Base-by-base conservation (phyloP, 1,140 invertebrate species). In the Lasioglossum baleicum region DNA sequence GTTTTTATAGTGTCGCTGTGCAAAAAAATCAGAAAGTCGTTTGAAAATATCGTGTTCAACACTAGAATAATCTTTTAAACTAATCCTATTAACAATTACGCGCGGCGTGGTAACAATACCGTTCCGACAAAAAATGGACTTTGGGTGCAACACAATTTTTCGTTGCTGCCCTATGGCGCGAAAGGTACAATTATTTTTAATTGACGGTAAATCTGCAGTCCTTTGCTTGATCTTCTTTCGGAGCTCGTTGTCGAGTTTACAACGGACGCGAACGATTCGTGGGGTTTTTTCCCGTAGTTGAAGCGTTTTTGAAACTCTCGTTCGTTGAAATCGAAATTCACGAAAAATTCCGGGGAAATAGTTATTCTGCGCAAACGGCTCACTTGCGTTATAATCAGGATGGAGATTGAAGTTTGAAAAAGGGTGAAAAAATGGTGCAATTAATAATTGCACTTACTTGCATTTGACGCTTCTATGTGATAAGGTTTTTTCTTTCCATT, bases 281-380 rank as follows among this genome's bases (percentile, higher is more conserved):
- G 44, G 44, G 44, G 11, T 15, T 31, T 22, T 20, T 61, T 60
- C 13, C 7, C 61, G 71, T 13, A 61, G 58, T 15, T 60, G 17
- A 20, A 72, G 35, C 35, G 71, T 75, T 66, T 71, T 75, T 35
- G n/a, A 31, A n/a, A 35, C 26, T 74, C 69, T 63, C 67, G 51
- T 75, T 64, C 44, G n/a, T 2, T 35, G 42, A 7, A 72, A 64
- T 31, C 68, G 48, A 26, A 72, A 72, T 73, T 68, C 51, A 42
- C 66, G n/a, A 51, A 72, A 81, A 81, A 64, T 81, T 81, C 65
- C 53, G 51, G 31, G 67, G 75, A 67, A 71, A 66, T 76, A 77
- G 78, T 81, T 81, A 76, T 70, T 20, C 75, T 31, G 6, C 51
- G 53, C n/a, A 7, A 42, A 2, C 44, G 42, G 11, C 20, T 20